A percentile compares a stretch with the other conserved stretches of the same genome.
phyloP scores from a whole-genome alignment of 2,797 vertebrate species.

The Muraenolepis orangiensis region DNA sequence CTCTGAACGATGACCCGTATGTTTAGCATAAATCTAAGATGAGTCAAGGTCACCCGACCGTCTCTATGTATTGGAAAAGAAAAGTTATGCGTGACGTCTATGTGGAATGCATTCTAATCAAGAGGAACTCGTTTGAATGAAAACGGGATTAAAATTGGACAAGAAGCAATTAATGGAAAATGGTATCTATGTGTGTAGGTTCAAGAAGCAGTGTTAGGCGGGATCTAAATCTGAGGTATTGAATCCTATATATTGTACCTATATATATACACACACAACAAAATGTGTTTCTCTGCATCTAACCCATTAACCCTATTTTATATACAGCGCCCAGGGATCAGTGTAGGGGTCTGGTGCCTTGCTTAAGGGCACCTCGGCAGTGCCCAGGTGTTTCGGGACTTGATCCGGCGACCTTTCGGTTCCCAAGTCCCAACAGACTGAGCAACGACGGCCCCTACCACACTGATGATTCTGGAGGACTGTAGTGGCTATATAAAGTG shows the following conservation, averaged over 20 bases:
- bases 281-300: too few relatives aligned
- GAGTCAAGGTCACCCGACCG: not conserved
- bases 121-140: not conserved
- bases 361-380: too few relatives aligned
- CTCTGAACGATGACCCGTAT: not conserved
- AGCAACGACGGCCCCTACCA: not conserved
- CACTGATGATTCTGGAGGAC: not conserved
- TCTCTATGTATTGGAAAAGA: not conserved
- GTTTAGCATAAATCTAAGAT: constrained; percentile 1
- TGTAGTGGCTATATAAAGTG: not conserved
- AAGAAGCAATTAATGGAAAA: not conserved
- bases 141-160: not conserved
- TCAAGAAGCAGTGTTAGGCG: not conserved
- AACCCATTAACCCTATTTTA: too few relatives aligned
- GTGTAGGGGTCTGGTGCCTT: too few relatives aligned
- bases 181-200: not conserved
- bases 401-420: too few relatives aligned
- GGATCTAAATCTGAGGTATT: too few relatives aligned
- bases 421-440: too few relatives aligned
- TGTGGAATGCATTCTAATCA: not conserved
- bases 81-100: not conserved
- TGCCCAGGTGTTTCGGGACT: too few relatives aligned
- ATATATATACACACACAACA: too few relatives aligned
- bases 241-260: too few relatives aligned
- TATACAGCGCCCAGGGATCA: too few relatives aligned